Evolutionary conservation across 2,888 invertebrate genomes (phyloP).

Genomic region (Calameuta pallipes): DNA sequence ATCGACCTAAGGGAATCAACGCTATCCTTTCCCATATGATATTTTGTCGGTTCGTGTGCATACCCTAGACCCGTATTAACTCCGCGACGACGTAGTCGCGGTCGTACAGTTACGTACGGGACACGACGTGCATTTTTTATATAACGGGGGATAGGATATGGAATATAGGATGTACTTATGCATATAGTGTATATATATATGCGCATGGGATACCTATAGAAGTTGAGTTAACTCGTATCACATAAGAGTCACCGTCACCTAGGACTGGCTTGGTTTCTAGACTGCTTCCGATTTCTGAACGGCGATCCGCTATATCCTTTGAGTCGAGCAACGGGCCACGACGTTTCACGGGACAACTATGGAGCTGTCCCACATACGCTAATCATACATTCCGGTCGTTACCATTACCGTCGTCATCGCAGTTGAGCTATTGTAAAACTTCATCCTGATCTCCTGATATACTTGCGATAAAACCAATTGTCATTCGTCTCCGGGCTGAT

Average conservation of each 20-base stretch:
- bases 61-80: background rate
- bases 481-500: background rate
- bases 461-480: background rate
- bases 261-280: background rate
- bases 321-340: constrained; percentile 16
- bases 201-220: background rate
- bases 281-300: constrained; percentile 3
- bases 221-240: background rate
- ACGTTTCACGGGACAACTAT: constrained; percentile 24
- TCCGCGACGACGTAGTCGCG: background rate
- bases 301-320: constrained; percentile 18
- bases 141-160: constrained; percentile 16
- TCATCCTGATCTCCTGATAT: background rate
- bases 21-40: background rate
- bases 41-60: background rate
- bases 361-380: constrained; percentile 23
- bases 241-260: background rate
- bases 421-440: background rate
- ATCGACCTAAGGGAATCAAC: background rate
- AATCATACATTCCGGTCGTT: constrained; percentile 22
- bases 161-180: constrained; percentile 11
- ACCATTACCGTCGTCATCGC: constrained; percentile 6
- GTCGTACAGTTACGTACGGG: constrained; percentile 22
- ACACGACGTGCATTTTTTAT: constrained; percentile 25
- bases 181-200: background rate